Percentiles rank a stretch among this genome's conserved stretches.
Conservation (phyloP, 2,888 invertebrate species). For the Pachymerium ferrugineum region DNA sequence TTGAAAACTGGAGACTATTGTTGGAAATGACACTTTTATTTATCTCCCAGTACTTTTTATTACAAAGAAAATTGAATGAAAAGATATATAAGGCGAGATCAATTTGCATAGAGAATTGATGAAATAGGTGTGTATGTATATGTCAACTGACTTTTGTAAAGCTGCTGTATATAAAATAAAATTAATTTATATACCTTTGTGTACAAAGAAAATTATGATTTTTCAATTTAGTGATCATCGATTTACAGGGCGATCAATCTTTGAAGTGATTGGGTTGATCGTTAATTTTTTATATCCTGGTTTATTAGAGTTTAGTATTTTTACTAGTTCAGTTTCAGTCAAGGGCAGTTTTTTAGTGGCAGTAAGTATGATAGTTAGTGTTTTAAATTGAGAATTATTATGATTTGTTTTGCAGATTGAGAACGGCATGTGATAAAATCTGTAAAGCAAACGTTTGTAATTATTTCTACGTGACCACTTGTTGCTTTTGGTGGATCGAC, state of each 20-base stretch:
- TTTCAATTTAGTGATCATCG: background rate
- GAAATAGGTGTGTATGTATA: conserved; percentile 30
- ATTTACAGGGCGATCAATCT: background rate
- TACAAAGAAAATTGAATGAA: background rate
- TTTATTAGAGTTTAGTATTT: too few species aligned
- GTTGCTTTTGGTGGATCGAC: too few species aligned
- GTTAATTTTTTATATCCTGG: too few species aligned
- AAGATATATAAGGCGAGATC: background rate
- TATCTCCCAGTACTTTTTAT: conserved; percentile 12
- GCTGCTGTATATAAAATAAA: conserved; percentile 34
- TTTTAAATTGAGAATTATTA: too few species aligned
- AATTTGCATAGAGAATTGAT: conserved; percentile 23
- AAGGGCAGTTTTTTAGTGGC: too few species aligned
- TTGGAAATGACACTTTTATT: conserved; percentile 7
- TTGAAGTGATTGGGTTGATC: background rate
- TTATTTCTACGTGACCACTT: too few species aligned
- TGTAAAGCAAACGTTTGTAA: too few species aligned
- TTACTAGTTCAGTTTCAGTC: too few species aligned
- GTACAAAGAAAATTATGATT: background rate
- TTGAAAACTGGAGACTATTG: conserved; percentile 3
- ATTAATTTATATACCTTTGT: conserved; percentile 34
- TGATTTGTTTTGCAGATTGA: too few species aligned
- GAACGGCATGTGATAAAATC: too few species aligned
- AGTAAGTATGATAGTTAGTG: too few species aligned
- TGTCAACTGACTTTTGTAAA: conserved; percentile 31